Evolutionary conservation across 1,140 invertebrate genomes (phyloP), one percentile per base, ranked within the genome.

Genomic region (Cecropterus lyciades): DNA sequence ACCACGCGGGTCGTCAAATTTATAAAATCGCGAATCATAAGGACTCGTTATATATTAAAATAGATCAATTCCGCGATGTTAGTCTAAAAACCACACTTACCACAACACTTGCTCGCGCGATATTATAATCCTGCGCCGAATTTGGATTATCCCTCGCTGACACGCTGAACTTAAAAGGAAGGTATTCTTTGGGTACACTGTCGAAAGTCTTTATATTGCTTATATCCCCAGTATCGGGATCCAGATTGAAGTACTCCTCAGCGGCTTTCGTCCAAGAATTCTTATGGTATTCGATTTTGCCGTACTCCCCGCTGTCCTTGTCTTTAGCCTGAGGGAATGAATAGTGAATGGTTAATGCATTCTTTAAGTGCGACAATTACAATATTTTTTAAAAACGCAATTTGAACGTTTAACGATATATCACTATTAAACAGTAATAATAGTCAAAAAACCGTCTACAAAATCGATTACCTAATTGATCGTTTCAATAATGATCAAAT

Each of bases 301-400:
- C 96, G 79, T 94, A 97, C 65, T 95, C 94, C 4, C 96, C 96
- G 64, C 96, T 97, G 72, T 98, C 97, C 63, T 94, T 94, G 83
- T 98, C 97, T 67, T 95, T 94, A 2, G 97, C 97, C 91, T 96
- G 76, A 79, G 45, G 16, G 16, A 65, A 49, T 30, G n/a, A 33
- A 33, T 0, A 8, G 9, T 9, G 20, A 24, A 24, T 24, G 5
- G 5, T 24, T 24, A 24, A 24, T 24, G 1, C 20, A 5, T 24
- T 24, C 20, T n/a, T 24, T 24, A 24, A 24, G 20, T 3, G 1
- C 20, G 20, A 5, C 5, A 24, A 3, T 24, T 5, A 5, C n/a
- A n/a, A n/a, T n/a, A n/a, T n/a, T n/a, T n/a, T n/a, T n/a, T n/a
- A n/a, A n/a, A n/a, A n/a, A n/a, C n/a, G n/a, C n/a, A n/a, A n/a